Conservation (phyloP, 1,140 invertebrate species). For the Trichomalopsis sarcophagae region DNA sequence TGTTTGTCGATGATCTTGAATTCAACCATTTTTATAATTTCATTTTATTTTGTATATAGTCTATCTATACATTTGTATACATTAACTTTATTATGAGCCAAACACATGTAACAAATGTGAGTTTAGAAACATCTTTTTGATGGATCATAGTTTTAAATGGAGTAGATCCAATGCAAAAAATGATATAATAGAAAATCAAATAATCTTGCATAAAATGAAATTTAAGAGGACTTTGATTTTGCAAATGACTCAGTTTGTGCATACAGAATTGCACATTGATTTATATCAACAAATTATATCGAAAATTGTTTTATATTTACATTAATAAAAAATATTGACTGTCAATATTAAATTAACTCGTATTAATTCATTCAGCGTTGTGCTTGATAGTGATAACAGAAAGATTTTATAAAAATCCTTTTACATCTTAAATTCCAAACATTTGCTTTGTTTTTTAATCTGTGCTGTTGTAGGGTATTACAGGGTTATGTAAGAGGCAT, state of each 20-base stretch:
- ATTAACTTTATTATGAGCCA: not conserved
- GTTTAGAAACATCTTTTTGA: not conserved
- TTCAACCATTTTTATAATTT: not conserved
- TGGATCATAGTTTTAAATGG: not conserved
- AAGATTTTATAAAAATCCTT: too few species aligned
- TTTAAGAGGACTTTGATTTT: too few species aligned
- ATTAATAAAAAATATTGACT: not conserved
- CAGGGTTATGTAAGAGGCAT: not conserved
- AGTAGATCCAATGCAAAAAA: not conserved
- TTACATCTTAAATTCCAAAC: too few species aligned
- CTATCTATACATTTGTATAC: not conserved
- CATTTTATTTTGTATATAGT: not conserved
- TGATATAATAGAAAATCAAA: too few species aligned
- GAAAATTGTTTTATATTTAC: not conserved
- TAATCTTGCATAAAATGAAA: too few species aligned
- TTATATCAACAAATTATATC: not conserved
- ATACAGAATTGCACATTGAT: not conserved
- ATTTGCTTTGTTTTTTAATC: too few species aligned
- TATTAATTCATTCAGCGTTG: not conserved
- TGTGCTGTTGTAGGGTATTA: not conserved
- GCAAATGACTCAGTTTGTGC: too few species aligned
- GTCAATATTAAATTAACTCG: not conserved
- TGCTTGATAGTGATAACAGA: too few species aligned
- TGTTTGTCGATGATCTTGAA: not conserved
- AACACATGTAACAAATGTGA: not conserved